Evolutionary conservation across 30 jellyfish, hydroid and myxozoan genomes (phyloP).

Genomic region (Morbakka virulenta): DNA sequence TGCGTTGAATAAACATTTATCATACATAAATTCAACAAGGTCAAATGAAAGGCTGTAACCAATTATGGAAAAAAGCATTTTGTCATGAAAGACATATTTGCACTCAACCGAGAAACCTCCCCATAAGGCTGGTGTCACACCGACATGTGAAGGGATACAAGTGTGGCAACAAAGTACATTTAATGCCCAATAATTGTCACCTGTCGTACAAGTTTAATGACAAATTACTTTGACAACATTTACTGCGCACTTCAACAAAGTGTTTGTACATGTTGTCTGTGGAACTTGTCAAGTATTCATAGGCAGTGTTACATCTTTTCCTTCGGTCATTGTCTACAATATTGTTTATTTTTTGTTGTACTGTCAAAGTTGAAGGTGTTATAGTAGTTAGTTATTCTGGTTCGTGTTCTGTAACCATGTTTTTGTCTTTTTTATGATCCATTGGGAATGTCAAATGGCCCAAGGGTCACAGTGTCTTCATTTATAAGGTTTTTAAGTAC

Average conservation of each 20-base stretch:
- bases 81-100: not conserved
- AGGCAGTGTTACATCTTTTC: not conserved
- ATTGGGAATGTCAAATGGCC: conserved; percentile 22
- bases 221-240: not conserved
- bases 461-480: not conserved
- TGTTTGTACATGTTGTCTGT: not conserved
- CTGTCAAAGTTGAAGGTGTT: not conserved
- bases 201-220: not conserved
- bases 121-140: conserved; percentile 26
- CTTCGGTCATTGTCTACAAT: not conserved
- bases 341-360: not conserved
- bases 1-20: conserved; percentile 37
- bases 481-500: not conserved
- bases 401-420: conserved; percentile 12
- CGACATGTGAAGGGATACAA: conserved; percentile 24
- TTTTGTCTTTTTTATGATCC: not conserved
- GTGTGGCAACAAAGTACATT: conserved; percentile 37
- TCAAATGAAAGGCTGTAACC: conserved; percentile 26
- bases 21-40: conserved; percentile 14
- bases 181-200: conserved; percentile 19
- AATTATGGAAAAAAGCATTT: not conserved
- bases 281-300: not conserved
- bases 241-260: not conserved
- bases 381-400: not conserved
- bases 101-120: no score